Conservation (phyloP, 2,113 vertebrate species). For the Aramus guarauna region DNA sequence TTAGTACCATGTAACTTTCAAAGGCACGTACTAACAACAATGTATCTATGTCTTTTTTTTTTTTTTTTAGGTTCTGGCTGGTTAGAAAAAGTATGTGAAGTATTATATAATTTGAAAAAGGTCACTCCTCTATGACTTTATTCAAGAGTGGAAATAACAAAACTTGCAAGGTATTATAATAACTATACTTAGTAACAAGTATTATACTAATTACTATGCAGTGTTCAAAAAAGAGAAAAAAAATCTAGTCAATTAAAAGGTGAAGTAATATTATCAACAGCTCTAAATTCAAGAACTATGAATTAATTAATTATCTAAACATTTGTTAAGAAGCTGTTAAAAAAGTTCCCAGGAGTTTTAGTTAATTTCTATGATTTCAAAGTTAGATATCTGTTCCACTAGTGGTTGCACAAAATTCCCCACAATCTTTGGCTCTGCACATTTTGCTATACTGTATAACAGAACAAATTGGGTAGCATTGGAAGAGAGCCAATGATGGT, state of each 20-base stretch:
- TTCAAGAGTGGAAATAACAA: not conserved
- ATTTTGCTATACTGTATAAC: not conserved
- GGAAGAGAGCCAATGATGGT: not conserved
- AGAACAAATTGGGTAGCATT: not conserved
- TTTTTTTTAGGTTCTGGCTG: not conserved
- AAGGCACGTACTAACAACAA: not conserved
- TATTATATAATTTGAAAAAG: not conserved
- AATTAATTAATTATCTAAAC: not conserved
- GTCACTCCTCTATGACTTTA: not conserved
- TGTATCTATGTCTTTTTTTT: not conserved
- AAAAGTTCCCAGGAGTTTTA: not conserved
- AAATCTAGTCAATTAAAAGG: not conserved
- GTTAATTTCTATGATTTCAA: not conserved
- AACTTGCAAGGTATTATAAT: not conserved
- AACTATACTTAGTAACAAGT: not conserved
- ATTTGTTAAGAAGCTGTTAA: not conserved
- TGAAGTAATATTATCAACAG: not conserved
- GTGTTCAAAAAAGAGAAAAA: not conserved
- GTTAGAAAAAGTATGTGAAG: not conserved
- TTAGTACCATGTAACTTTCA: not conserved
- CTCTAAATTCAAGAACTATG: not conserved
- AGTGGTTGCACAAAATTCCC: not conserved
- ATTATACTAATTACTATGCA: not conserved
- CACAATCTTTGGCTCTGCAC: not conserved
- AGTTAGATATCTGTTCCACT: not conserved